These are phyloP conservation scores for Paguma larvata DNA, from an alignment of 2,797 vertebrate genomes.

Conservation along the genomic window DNA sequence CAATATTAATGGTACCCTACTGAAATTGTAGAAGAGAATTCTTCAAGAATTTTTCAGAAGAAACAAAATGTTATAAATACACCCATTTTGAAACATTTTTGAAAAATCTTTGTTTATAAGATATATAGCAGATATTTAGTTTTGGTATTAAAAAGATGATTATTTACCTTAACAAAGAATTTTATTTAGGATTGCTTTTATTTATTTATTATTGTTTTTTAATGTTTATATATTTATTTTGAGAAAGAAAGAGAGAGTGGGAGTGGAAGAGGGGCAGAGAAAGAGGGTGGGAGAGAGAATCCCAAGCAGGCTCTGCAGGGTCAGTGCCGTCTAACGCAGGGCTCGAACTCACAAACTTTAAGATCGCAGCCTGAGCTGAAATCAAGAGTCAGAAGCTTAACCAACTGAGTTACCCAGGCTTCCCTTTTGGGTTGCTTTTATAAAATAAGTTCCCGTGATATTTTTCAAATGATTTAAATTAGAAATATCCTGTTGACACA, in stretches of 20 bases:
- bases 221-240: no score
- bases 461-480: constrained; percentile 27
- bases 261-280: no score
- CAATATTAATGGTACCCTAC: background rate
- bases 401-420: background rate
- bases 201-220: no score
- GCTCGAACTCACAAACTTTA: no score
- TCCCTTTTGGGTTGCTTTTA: background rate
- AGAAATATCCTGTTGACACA: background rate
- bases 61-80: constrained; percentile 20
- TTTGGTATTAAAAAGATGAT: background rate
- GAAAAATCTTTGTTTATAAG: background rate
- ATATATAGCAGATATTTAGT: background rate
- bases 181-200: background rate
- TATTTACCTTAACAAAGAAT: background rate
- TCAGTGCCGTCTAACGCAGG: no score
- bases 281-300: no score
- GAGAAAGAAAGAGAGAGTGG: no score
- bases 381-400: background rate
- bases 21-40: background rate
- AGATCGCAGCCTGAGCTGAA: background rate
- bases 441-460: background rate
- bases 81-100: constrained; percentile 2
- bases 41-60: constrained; percentile 20
- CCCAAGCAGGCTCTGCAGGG: no score